phyloP scores from a whole-genome alignment of 2,113 vertebrate species.

The Lasiurus borealis region DNA sequence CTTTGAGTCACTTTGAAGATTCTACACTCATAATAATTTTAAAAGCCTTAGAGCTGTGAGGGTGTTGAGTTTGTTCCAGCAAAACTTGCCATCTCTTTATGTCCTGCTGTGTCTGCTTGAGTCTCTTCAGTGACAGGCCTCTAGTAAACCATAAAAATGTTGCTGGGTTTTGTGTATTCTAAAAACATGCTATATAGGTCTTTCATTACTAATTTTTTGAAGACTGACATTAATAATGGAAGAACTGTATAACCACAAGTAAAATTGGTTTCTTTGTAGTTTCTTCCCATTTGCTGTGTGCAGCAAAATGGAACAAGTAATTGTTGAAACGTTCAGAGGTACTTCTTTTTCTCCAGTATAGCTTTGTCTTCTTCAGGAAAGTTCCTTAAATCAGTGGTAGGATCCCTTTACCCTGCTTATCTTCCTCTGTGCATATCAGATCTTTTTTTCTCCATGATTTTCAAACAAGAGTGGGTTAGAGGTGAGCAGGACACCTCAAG shows the following conservation, averaged over 20 bases:
- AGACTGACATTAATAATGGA: background rate
- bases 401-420: background rate
- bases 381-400: background rate
- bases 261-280: background rate
- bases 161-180: background rate
- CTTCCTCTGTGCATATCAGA: background rate
- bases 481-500: background rate
- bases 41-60: background rate
- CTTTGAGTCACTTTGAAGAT: slow-evolving; percentile 77
- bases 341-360: background rate
- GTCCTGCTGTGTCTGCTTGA: background rate
- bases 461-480: background rate
- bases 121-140: background rate
- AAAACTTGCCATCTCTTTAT: slow-evolving; percentile 45
- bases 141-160: background rate
- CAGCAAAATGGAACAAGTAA: background rate
- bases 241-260: background rate
- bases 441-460: background rate
- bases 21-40: background rate
- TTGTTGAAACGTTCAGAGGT: background rate
- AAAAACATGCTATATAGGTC: background rate
- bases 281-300: background rate
- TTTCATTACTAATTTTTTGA: background rate
- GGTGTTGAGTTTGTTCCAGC: background rate
- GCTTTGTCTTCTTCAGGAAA: background rate